A percentile compares a stretch with the other conserved stretches of the same genome.
Evolutionary conservation across 2,888 invertebrate species (phyloP).

Genomic region (Pterostichus niger): DNA sequence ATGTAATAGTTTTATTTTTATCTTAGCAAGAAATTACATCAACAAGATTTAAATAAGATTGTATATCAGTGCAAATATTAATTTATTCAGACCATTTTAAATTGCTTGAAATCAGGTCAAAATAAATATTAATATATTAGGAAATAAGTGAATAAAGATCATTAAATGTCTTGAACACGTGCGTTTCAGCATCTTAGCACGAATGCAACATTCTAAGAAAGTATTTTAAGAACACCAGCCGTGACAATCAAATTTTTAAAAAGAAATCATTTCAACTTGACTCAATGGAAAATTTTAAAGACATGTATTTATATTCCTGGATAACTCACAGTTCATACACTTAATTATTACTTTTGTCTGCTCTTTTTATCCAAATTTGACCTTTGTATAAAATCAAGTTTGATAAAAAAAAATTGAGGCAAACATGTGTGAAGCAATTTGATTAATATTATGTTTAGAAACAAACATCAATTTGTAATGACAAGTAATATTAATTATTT

Average conservation of each 20-base stretch:
- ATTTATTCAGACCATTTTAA: no score
- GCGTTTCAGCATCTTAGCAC: no score
- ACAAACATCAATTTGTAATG: background rate
- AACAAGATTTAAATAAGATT: no score
- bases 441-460: background rate
- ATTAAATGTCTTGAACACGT: no score
- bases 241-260: background rate
- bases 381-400: background rate
- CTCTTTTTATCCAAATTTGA: slow-evolving; percentile 5
- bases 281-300: slow-evolving; percentile 1
- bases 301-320: background rate
- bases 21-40: no score
- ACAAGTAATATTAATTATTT: background rate
- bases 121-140: no score
- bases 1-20: no score
- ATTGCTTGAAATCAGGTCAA: no score
- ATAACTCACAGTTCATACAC: background rate
- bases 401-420: background rate
- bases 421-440: no score
- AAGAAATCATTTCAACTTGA: background rate
- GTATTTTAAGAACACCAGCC: background rate
- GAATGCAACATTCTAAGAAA: background rate
- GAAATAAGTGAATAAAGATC: no score
- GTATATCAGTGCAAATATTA: no score
- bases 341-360: slow-evolving; percentile 1